Percentiles rank a stretch among this genome's conserved stretches.
Evolutionary conservation across 2,888 invertebrate genomes (phyloP).

Genomic region (Synanthedon formicaeformis): DNA sequence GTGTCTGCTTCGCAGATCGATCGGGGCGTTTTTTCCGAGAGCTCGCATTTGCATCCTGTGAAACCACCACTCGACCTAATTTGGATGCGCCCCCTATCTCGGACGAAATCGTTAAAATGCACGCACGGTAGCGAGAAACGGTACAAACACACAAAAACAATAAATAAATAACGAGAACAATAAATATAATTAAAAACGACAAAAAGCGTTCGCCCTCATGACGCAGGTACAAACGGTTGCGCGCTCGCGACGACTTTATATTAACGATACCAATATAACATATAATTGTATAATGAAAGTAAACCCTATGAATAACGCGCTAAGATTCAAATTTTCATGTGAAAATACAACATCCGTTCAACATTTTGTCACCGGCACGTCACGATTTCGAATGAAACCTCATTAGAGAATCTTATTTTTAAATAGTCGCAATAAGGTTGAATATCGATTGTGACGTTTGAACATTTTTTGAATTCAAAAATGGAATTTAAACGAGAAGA

Average conservation of each 20-base stretch:
- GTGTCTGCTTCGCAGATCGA: conserved; percentile 31
- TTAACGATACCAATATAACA: conserved; percentile 32
- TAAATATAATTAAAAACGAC: conserved; percentile 68
- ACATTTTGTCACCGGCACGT: conserved; percentile 59
- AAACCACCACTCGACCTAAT: conserved; percentile 48
- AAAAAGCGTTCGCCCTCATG: conserved; percentile 62
- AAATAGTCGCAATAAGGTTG: conserved; percentile 31
- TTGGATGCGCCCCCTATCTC: conserved; percentile 60
- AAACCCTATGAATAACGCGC: conserved; percentile 16
- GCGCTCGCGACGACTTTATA: conserved; percentile 57
- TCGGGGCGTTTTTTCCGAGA: conserved; percentile 26
- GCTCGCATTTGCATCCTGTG: conserved; percentile 48
- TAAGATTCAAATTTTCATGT: conserved; percentile 26
- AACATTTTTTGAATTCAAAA: conserved; percentile 35
- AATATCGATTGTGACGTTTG: conserved; percentile 24
- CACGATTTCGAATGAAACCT: conserved; percentile 45
- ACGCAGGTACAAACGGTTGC: conserved; percentile 55
- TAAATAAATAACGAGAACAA: conserved; percentile 67
- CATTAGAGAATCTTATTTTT: conserved; percentile 57
- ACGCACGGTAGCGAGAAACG: conserved; percentile 58
- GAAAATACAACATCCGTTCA: conserved; percentile 29
- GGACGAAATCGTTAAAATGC: conserved; percentile 53
- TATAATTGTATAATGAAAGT: conserved; percentile 19
- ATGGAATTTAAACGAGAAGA: conserved; percentile 62
- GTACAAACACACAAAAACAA: conserved; percentile 51